phyloP scores from a whole-genome alignment of 2,113 vertebrate genomes.

The Perca schrenkii region DNA sequence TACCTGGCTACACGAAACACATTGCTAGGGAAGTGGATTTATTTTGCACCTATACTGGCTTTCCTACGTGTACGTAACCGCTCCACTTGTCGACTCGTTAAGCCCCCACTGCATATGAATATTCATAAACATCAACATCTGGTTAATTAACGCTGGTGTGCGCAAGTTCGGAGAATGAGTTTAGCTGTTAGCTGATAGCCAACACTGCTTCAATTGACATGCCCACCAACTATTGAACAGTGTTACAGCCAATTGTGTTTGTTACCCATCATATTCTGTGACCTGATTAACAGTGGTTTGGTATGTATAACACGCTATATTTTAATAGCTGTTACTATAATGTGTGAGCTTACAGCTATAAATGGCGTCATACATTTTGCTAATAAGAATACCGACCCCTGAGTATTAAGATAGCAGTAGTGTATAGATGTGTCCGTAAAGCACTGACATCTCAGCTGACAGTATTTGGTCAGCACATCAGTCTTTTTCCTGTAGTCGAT shows the following conservation, averaged over 20 bases:
- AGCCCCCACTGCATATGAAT: neutral
- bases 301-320: too few relatives aligned
- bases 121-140: neutral
- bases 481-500: neutral
- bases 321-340: too few relatives aligned
- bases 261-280: neutral
- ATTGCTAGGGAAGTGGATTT: conserved; percentile 77
- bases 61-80: neutral
- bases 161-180: neutral
- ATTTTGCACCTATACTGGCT: neutral
- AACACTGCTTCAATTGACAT: neutral
- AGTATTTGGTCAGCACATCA: neutral
- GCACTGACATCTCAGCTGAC: neutral
- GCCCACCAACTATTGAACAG: neutral
- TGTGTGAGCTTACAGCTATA: too few relatives aligned
- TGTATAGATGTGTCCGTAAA: neutral
- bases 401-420: too few relatives aligned
- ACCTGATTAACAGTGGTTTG: too few relatives aligned
- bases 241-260: neutral
- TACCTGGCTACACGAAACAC: conserved; percentile 47
- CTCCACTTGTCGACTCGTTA: rapidly evolving
- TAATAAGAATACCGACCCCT: too few relatives aligned
- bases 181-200: conserved; percentile 14
- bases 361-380: too few relatives aligned
- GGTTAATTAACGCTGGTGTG: neutral